Conservation (phyloP, 2,888 invertebrate genomes). For the Synergus itoensis region DNA sequence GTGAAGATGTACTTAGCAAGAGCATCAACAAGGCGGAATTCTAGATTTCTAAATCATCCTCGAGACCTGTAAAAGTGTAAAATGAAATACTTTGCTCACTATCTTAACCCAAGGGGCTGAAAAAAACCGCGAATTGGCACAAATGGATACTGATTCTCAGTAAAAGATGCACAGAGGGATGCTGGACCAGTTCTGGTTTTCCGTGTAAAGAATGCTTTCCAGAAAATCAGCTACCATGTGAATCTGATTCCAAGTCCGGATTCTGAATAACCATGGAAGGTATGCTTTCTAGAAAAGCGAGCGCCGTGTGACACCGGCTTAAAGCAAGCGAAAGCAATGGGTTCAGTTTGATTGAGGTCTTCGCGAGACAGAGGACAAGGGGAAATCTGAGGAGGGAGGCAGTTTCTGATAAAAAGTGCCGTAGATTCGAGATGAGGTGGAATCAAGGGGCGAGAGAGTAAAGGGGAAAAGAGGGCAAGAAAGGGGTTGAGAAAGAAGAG, state of each 20-base stretch:
- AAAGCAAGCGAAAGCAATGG: constrained; percentile 65
- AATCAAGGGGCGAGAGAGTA: constrained; percentile 40
- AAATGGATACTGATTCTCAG: neutral
- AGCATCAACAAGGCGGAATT: neutral
- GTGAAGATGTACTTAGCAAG: neutral
- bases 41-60: neutral
- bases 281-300: constrained; percentile 31
- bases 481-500: constrained; percentile 47
- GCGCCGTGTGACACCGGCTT: constrained; percentile 55
- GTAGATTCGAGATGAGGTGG: constrained; percentile 47
- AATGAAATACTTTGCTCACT: neutral
- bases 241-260: constrained; percentile 9
- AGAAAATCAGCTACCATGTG: constrained; percentile 8
- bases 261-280: constrained; percentile 11
- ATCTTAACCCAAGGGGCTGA: neutral
- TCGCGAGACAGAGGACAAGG: constrained; percentile 55
- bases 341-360: constrained; percentile 69
- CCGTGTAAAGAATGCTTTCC: constrained; percentile 5
- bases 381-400: constrained; percentile 41
- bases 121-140: neutral
- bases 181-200: constrained; percentile 5
- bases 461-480: constrained; percentile 21
- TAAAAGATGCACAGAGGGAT: neutral
- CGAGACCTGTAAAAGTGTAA: neutral
- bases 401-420: constrained; percentile 62